Percentiles rank a stretch among this genome's conserved stretches.
phyloP scores from a whole-genome alignment of 2,797 vertebrate species.

The Anolis apletophallus region DNA sequence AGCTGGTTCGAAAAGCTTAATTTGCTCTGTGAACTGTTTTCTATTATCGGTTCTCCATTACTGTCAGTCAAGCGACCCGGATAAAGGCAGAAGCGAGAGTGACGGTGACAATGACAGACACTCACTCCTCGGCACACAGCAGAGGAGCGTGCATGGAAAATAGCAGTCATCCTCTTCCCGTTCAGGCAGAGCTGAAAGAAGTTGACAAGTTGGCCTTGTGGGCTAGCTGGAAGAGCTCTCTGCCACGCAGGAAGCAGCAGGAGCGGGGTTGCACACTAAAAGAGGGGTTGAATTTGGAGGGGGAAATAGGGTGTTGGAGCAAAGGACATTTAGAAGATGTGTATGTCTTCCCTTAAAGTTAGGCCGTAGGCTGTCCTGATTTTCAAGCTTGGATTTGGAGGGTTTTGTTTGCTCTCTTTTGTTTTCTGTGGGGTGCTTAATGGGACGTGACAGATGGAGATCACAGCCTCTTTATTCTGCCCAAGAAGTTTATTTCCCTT shows the following conservation, averaged over 20 bases:
- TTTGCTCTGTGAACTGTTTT: not conserved
- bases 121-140: not conserved
- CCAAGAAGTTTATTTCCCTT: not conserved
- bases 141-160: not conserved
- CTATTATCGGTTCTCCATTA: slow-evolving; percentile 14
- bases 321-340: slow-evolving; percentile 2
- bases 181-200: slow-evolving; percentile 13
- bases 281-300: not conserved
- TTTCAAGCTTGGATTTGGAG: not conserved
- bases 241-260: not conserved
- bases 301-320: not conserved
- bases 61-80: not conserved
- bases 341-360: not conserved
- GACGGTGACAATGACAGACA: slow-evolving; percentile 25
- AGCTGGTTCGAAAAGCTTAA: slow-evolving; percentile 9
- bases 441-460: slow-evolving; percentile 16
- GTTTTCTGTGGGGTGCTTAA: not conserved
- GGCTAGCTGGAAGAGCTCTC: not conserved
- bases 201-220: slow-evolving; percentile 13
- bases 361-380: slow-evolving; percentile 3
- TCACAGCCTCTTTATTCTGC: slow-evolving; percentile 9
- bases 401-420: not conserved
- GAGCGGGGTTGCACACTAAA: not conserved
- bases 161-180: slow-evolving; percentile 7
- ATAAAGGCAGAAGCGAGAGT: slow-evolving; percentile 5